Base-by-base conservation (phyloP, 35 echinoderm and acorn worm species). In the Lytechinus pictus region DNA sequence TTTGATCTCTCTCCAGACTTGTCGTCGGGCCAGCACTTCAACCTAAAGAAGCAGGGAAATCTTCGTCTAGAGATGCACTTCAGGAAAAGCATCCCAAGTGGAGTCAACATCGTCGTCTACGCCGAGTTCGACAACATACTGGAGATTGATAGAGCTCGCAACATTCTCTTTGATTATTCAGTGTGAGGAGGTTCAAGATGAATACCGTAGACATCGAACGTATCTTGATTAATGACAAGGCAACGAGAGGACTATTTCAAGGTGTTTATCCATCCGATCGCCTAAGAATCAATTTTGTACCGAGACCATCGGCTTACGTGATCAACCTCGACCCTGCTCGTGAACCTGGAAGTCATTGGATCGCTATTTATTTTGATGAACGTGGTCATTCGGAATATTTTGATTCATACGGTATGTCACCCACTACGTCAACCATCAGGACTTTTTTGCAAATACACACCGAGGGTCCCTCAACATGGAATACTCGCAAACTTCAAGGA, bases 121-220 rank as follows among this genome's bases (percentile, higher is more conserved):
- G 89, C 97, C 21, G 97, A 96, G 27, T 93, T 96, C n/a, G 95
- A 97, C 57, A 97, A 97, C 86, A 96, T 96, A 24, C 94, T 96
- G 21, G 95, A 97, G 28, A 96, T 96, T 27, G 97, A 96, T 54
- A 55, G 91, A 93, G 93, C 92, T 61, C 79, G 95, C 53, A 96
- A 96, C 72, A 87, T 97, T 6, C 51, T 96, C 9, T 97, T 96
- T 93, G 95, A 97, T 28, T 92, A 97, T 54, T 94, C 94, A 6
- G 54, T 95, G 79, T 89, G 89, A 95, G 33, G 33, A 44, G 33
- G 33, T 44, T 44, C 33, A 44, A 52, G n/a, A 95, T 95, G 61
- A 51, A 95, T 52, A 19, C 27, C 29, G 6, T 19, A 24, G 72
- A 86, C 9, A 86, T 95, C 19, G 6, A 95, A 11, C 58, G 58